These are phyloP conservation scores for Monarcha castaneiventris DNA, from an alignment of 2,113 vertebrate genomes.

Conservation along the genomic window DNA sequence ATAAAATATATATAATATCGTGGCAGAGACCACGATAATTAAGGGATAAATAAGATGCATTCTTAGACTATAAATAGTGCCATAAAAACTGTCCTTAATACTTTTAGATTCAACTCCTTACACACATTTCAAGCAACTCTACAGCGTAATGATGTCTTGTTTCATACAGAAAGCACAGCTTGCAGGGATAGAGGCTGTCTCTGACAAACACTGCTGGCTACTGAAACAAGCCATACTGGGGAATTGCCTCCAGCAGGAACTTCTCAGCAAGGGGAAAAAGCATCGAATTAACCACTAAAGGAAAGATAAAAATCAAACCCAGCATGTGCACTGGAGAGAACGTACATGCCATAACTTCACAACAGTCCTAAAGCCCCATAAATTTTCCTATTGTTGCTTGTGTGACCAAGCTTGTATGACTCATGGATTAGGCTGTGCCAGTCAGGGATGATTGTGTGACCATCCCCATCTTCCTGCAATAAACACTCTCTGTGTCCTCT, in stretches of 20 bases:
- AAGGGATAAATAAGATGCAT: neutral
- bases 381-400: conserved; percentile 4
- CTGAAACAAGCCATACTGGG: neutral
- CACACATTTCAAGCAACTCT: neutral
- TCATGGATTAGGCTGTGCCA: conserved; percentile 1
- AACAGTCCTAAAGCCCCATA: neutral
- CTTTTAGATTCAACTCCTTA: neutral
- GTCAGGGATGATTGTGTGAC: neutral
- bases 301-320: neutral
- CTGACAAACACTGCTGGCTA: neutral
- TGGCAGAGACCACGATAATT: neutral
- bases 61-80: neutral
- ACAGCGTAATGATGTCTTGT: neutral
- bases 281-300: neutral
- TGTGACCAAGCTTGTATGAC: neutral
- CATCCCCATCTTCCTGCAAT: neutral
- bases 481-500: neutral
- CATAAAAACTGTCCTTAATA: neutral
- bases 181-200: neutral
- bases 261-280: neutral
- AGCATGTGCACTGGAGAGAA: neutral
- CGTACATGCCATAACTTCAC: neutral
- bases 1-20: too few relatives aligned
- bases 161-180: neutral
- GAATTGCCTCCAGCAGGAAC: neutral